phyloP scores from a whole-genome alignment of 2,113 vertebrate species.

The Trematomus loennbergii region DNA sequence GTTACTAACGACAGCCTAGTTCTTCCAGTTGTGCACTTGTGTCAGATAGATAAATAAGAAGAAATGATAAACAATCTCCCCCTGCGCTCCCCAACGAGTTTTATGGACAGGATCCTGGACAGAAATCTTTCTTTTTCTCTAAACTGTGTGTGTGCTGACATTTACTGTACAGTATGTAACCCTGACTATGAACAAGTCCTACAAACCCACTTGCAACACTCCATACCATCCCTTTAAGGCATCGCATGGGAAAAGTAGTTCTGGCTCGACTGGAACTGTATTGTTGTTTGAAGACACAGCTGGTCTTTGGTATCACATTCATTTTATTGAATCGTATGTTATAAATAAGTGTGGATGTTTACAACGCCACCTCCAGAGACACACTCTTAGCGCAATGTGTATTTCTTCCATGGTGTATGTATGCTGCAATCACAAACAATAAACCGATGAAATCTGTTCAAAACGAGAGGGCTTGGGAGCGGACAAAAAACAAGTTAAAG shows the following conservation, averaged over 20 bases:
- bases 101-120: too few species aligned
- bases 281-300: background rate
- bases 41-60: background rate
- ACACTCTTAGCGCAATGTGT: background rate
- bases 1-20: too few species aligned
- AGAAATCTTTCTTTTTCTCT: too few species aligned
- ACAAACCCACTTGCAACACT: too few species aligned
- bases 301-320: background rate
- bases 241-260: background rate
- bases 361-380: background rate
- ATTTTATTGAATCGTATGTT: too few species aligned
- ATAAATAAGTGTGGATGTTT: background rate
- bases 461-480: background rate
- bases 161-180: too few species aligned
- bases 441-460: slow-evolving; percentile 9
- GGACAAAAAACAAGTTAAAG: slow-evolving; percentile 6
- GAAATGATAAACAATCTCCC: background rate
- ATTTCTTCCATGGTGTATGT: background rate
- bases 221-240: too few species aligned
- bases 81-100: too few species aligned
- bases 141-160: too few species aligned
- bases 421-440: background rate
- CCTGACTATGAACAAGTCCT: too few species aligned
- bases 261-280: background rate
- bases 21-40: too few species aligned